A percentile compares a stretch with the other conserved stretches of the same genome.
These are phyloP conservation scores for Trachops cirrhosus DNA, from an alignment of 2,797 vertebrate species.

Conservation along the genomic window DNA sequence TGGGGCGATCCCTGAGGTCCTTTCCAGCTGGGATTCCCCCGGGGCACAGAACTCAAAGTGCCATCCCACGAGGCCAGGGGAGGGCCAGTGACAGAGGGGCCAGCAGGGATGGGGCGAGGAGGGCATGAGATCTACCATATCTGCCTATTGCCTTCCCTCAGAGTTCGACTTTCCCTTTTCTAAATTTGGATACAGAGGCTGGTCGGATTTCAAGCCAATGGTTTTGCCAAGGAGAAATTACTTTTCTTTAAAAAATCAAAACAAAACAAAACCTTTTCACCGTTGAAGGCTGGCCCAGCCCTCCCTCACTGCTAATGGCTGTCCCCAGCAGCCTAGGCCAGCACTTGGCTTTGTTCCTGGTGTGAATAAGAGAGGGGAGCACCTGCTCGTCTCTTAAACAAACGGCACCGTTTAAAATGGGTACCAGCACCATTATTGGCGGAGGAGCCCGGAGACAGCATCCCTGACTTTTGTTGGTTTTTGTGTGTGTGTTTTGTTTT, in stretches of 20 bases:
- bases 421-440: not conserved
- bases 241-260: not conserved
- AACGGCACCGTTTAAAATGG: not conserved
- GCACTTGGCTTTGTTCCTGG: conserved; percentile 41
- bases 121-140: not conserved
- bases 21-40: not conserved
- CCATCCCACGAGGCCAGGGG: not conserved
- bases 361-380: conserved; percentile 40
- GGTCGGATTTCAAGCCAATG: conserved; percentile 61
- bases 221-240: conserved; percentile 68
- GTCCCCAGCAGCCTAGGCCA: conserved; percentile 2
- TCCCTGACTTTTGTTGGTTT: conserved; percentile 9
- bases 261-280: conserved; percentile 57
- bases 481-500: not conserved
- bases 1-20: not conserved
- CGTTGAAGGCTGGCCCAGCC: conserved; percentile 33
- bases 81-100: not conserved
- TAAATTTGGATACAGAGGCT: conserved; percentile 49
- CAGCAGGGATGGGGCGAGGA: not conserved
- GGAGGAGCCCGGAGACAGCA: conserved; percentile 34
- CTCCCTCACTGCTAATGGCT: not conserved
- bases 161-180: not conserved
- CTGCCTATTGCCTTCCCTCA: not conserved
- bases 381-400: conserved; percentile 24
- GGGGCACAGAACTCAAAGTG: not conserved